Evolutionary conservation across 2,113 vertebrate species (phyloP), one percentile per base, ranked within the genome.

Genomic region (Malurus cyaneus): DNA sequence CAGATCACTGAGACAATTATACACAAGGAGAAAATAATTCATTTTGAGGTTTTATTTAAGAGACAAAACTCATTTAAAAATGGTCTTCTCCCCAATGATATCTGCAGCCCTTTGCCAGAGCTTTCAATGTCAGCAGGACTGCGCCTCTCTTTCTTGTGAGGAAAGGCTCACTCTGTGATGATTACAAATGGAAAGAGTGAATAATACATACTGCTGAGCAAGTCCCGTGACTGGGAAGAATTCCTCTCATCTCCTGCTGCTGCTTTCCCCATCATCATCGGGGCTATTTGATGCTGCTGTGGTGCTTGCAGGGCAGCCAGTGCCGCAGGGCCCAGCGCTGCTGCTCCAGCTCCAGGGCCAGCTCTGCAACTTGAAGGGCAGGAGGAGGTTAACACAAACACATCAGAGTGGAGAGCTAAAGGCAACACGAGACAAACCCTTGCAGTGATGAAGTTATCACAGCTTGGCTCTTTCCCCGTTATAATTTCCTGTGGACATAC

Each of bases 261-360:
- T 88, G 67, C 80, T 92, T 86, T 86, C 14, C 41, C 56, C 71
- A 78, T 77, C 59, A 59, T 50, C 39, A 10, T 41, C 5, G 9
- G 18, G 19, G 60, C 53, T 46, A 2, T 73, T 49, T 34, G 31
- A 60, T 64, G 19, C 34, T 2, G 6, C 39, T 9, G 66, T 1
- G 12, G 47, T 0, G 1, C 50, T 34, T 6, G 6, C 71, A 39
- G 79, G 47, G 66, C 18, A 0, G 46, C 11, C 3, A 0, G 4
- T 16, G 86, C 69, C 0, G 0, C 50, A 29, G 81, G n/a, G 54
- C 25, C 29, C 53, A 15, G 61, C 7, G 2, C 82, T 36, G 54
- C 39, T 54, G 32, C 59, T 61, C 52, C 78, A 31, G 49, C 74
- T n/a, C 41, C 60, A 9, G 41, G 17, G 34, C 73, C 81, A 87